A percentile compares a stretch with the other conserved stretches of the same genome.
These are phyloP conservation scores for Ptychobarbus kaznakovi DNA, from an alignment of 2,797 vertebrate species.

Conservation along the genomic window DNA sequence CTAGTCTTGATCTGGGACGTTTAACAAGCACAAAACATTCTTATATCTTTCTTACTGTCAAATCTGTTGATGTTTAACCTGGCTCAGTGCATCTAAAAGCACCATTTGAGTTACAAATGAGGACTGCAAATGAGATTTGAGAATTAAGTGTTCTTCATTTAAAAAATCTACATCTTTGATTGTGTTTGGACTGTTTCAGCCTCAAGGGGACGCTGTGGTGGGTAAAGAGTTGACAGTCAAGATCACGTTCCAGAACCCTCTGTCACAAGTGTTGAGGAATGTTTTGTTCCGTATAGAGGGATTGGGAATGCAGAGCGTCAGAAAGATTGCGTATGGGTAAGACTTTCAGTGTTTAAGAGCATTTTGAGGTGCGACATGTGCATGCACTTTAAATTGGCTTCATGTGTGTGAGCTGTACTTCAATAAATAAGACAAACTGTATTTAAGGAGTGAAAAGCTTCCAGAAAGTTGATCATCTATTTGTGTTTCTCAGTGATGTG, in stretches of 20 bases:
- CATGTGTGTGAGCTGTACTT: background rate
- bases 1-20: background rate
- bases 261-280: slow-evolving; percentile 77
- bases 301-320: slow-evolving; percentile 48
- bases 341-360: slow-evolving; percentile 49
- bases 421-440: background rate
- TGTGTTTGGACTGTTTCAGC: slow-evolving; percentile 63
- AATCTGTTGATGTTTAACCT: background rate
- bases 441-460: background rate
- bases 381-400: background rate
- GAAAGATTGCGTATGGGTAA: slow-evolving; percentile 81
- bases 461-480: background rate
- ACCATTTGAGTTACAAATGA: background rate
- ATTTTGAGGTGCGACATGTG: background rate
- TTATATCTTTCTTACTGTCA: background rate
- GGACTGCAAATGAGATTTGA: background rate
- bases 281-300: slow-evolving; percentile 84
- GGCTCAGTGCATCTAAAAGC: background rate
- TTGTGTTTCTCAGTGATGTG: slow-evolving; percentile 71
- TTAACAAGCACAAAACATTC: background rate
- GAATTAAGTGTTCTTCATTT: background rate
- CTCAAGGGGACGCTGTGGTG: slow-evolving; percentile 66
- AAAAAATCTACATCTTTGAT: background rate
- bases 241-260: slow-evolving; percentile 87
- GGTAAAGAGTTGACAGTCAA: slow-evolving; percentile 79